Conservation (phyloP, 2,888 invertebrate genomes). For the Linyphia triangularis region DNA sequence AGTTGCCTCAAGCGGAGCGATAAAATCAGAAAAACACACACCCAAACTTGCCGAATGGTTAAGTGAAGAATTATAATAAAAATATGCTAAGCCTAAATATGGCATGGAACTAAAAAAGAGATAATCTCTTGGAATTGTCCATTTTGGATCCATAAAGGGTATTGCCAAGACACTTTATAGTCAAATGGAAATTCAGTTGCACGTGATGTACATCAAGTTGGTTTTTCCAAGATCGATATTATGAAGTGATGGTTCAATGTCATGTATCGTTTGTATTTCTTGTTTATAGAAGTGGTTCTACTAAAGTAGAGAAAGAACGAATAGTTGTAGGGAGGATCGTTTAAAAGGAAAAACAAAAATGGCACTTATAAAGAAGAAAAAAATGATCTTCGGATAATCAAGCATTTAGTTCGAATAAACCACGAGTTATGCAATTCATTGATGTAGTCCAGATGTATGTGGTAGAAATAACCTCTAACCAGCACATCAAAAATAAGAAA, state of each 20-base stretch:
- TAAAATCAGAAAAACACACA: slow-evolving; percentile 18
- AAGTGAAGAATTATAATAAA: slow-evolving; percentile 5
- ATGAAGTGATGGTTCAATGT: not conserved
- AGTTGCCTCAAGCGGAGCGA: not conserved
- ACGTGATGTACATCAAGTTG: not conserved
- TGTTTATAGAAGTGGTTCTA: not conserved
- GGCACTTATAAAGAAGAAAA: no score
- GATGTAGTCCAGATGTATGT: no score
- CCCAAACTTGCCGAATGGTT: not conserved
- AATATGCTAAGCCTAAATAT: not conserved
- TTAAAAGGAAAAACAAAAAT: no score
- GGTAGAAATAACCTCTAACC: no score
- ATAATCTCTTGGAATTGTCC: not conserved
- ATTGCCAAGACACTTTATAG: not conserved
- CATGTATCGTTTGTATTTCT: no score
- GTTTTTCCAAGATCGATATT: not conserved
- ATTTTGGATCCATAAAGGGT: not conserved
- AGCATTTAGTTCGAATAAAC: no score
- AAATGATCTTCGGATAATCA: no score
- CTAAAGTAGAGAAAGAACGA: not conserved
- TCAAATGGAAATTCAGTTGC: not conserved
- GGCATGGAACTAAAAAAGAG: not conserved
- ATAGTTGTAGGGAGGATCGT: no score
- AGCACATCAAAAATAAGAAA: no score
- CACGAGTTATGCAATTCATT: no score